Evolutionary conservation across 2,797 vertebrate genomes (phyloP).

Genomic region (Halcyon chelicuti): DNA sequence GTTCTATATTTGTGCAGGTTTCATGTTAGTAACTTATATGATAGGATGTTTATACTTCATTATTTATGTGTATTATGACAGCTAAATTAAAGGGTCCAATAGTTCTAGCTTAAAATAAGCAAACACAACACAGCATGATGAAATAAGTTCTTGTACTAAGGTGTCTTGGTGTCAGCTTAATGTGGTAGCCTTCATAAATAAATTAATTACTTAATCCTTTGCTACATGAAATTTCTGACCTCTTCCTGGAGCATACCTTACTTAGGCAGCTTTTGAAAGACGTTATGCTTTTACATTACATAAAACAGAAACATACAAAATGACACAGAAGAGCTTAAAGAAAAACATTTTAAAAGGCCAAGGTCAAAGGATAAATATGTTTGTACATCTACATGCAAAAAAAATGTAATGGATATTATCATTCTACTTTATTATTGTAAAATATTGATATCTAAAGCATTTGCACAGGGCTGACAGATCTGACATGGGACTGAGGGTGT

Average conservation of each 20-base stretch:
- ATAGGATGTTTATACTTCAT: neutral
- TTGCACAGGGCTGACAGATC: neutral
- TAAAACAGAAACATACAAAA: neutral
- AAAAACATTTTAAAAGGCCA: neutral
- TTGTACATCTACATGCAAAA: neutral
- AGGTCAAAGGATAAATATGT: neutral
- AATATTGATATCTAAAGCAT: neutral
- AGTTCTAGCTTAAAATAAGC: neutral
- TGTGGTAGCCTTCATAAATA: neutral
- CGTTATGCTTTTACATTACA: neutral
- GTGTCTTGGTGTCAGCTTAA: neutral
- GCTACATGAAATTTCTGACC: neutral
- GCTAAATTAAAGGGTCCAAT: neutral
- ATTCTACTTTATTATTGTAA: neutral
- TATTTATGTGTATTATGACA: neutral
- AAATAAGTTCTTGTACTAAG: neutral
- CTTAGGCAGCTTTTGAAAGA: neutral
- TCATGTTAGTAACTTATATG: neutral
- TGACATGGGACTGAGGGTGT: neutral
- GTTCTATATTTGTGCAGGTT: neutral
- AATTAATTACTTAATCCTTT: neutral
- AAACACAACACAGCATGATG: neutral
- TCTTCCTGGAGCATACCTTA: neutral
- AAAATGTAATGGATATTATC: neutral
- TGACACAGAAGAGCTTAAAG: neutral